These are phyloP conservation scores for Catostylus mosaicus DNA, from an alignment of 30 jellyfish, hydroid and myxozoan genomes.

Conservation along the genomic window DNA sequence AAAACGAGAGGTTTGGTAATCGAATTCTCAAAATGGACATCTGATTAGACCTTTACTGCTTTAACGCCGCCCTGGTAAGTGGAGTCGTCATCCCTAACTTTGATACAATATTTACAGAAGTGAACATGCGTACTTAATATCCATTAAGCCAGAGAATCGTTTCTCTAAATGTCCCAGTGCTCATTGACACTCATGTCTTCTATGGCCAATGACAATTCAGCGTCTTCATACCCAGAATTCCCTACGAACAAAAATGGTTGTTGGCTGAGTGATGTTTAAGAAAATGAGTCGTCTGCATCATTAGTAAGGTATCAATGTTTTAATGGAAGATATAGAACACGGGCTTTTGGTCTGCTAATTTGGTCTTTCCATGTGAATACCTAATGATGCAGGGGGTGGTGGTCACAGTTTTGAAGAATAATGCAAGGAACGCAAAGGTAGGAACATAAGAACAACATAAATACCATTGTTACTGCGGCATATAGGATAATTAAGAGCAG, in stretches of 20 bases:
- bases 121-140: neutral
- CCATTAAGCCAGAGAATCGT: neutral
- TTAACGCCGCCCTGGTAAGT: too few species aligned
- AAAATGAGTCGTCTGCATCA: neutral
- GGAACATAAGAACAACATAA: too few species aligned
- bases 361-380: neutral
- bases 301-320: neutral
- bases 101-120: conserved; percentile 17
- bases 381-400: neutral
- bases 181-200: conserved; percentile 21
- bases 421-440: neutral
- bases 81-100: neutral
- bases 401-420: neutral
- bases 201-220: conserved; percentile 24
- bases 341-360: neutral
- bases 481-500: too few species aligned
- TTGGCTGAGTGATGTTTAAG: neutral
- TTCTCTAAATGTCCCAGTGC: conserved; percentile 34
- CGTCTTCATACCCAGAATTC: neutral
- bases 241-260: neutral
- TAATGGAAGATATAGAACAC: neutral
- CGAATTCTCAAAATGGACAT: too few species aligned
- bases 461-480: too few species aligned
- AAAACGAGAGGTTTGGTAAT: too few species aligned
- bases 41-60: too few species aligned